Base-by-base conservation (phyloP, 2,888 invertebrate genomes). In the Troglohyphantes excavatus region DNA sequence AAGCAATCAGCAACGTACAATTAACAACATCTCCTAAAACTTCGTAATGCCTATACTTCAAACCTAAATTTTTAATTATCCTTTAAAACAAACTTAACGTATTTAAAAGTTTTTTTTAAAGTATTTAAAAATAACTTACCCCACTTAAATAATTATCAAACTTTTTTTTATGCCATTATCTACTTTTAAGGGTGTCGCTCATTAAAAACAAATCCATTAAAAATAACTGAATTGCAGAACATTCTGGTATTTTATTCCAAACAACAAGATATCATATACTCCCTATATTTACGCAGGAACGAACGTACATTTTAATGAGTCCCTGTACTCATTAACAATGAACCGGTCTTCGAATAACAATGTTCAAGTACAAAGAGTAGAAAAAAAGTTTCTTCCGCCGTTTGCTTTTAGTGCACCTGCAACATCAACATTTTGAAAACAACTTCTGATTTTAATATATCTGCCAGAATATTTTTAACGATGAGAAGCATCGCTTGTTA, bases 301-400 rank as follows among this genome's bases (percentile, higher is more conserved):
- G 39, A 21, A 6, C 65, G 11, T 63, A 27, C 29, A 63, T 73
- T 73, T 46, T 83, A 83, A 83, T 83, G 83, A 83, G 83, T 65
- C 21, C 63, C 19, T 13, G 63, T 19, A 23, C 63, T 83, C 83
- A 73, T 83, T 83, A 83, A 65, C 63, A 63, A 26, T 29, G 27
- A 63, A 33, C 43, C 61, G 59, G 23, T 59, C 61, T 26, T 73
- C 65, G 39, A 65, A 53, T 73, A 83, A 83, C 72, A 83, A 65
- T 53, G 72, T 43, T 65, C 63, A 39, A 29, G 29, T 27, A 43
- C 53, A 53, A 68, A 53, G 13, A 5, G 53, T 53, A 53, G 5
- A 53, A 17, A 53, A 53, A 53, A n/a, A 26, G 6, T 79, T 67
- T 11, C 26, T 13, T 67, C 29, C 21, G 53, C 29, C 65, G n/a